Evolutionary conservation across 2,113 vertebrate species (phyloP).

Genomic region (Rhineura floridana): DNA sequence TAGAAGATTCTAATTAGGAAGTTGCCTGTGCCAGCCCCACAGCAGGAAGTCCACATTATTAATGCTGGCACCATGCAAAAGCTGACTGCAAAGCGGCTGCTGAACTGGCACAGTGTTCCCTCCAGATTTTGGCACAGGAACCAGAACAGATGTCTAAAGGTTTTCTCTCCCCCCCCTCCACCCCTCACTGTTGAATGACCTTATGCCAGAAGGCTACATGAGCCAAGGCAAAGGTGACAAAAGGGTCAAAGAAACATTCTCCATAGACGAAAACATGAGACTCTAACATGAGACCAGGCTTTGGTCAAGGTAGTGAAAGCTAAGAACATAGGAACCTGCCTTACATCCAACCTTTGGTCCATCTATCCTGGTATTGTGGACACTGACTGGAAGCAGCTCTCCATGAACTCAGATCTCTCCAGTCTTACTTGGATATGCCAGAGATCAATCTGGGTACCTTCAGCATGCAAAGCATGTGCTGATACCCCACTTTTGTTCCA

Average conservation of each 20-base stretch:
- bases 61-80: constrained; percentile 61
- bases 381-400: neutral
- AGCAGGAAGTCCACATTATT: constrained; percentile 72
- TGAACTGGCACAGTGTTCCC: constrained; percentile 62
- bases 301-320: neutral
- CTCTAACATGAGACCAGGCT: too few species aligned
- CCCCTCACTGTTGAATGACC: constrained; percentile 42
- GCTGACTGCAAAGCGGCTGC: constrained; percentile 64
- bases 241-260: constrained; percentile 66
- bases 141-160: constrained; percentile 74
- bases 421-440: too few species aligned
- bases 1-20: constrained; percentile 73
- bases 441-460: neutral
- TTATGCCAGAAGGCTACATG: constrained; percentile 67
- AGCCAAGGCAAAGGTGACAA: constrained; percentile 70
- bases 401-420: neutral
- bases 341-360: too few species aligned
- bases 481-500: neutral
- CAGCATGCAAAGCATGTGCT: too few species aligned
- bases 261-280: constrained; percentile 24
- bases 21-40: constrained; percentile 62
- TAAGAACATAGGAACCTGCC: too few species aligned
- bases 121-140: constrained; percentile 65
- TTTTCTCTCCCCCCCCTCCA: constrained; percentile 34
- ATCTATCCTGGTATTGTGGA: too few species aligned